Evolutionary conservation across 2,888 invertebrate species (phyloP).

Genomic region (Drosophila meridionalis): DNA sequence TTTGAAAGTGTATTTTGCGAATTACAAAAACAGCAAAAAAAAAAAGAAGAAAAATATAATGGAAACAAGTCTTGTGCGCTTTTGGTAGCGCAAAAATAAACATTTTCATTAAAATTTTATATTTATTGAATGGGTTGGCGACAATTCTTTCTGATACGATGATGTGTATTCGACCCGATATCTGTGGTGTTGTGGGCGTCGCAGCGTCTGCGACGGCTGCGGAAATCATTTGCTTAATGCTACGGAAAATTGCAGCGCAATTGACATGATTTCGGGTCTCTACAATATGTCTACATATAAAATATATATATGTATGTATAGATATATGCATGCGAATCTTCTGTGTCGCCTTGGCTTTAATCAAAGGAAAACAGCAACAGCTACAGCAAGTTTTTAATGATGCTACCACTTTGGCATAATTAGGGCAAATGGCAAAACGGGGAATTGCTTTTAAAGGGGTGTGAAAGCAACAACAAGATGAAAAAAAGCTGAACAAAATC

Average conservation of each 20-base stretch:
- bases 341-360: conserved; percentile 55
- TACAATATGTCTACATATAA: conserved; percentile 12
- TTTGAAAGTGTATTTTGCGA: conserved; percentile 48
- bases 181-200: conserved; percentile 52
- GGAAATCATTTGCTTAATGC: conserved; percentile 58
- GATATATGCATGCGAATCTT: conserved; percentile 19
- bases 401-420: conserved; percentile 75
- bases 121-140: conserved; percentile 74
- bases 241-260: conserved; percentile 60
- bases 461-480: not conserved
- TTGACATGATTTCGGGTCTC: conserved; percentile 64
- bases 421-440: conserved; percentile 71
- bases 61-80: conserved; percentile 59
- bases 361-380: conserved; percentile 47
- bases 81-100: conserved; percentile 71
- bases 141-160: conserved; percentile 71
- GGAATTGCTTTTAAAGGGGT: conserved; percentile 9
- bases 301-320: not conserved
- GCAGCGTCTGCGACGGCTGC: conserved; percentile 48
- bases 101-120: conserved; percentile 74
- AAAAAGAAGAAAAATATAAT: conserved; percentile 12
- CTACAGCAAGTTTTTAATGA: conserved; percentile 69
- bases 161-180: conserved; percentile 54
- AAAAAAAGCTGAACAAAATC: conserved; percentile 38
- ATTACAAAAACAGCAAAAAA: not conserved